Conservation (phyloP, 1,140 invertebrate genomes). For the Zaprionus nigranus region DNA sequence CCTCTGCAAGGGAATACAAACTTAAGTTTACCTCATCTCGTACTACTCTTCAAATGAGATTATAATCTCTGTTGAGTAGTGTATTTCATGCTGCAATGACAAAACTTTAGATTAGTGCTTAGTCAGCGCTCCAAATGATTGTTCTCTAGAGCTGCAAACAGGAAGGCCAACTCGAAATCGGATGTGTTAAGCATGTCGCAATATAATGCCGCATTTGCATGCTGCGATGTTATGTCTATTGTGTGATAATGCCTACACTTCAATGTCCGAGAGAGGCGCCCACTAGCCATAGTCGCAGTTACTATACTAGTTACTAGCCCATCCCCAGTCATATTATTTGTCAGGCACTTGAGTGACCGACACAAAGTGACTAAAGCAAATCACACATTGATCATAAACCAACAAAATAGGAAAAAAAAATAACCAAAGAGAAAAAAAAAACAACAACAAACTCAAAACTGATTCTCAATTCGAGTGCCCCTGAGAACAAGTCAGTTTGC, state of each 20-base stretch:
- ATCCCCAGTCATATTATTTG: slow-evolving; percentile 49
- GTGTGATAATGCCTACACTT: slow-evolving; percentile 7
- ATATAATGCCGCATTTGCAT: slow-evolving; percentile 41
- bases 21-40: not conserved
- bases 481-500: slow-evolving; percentile 9
- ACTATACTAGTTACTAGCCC: not conserved
- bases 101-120: slow-evolving; percentile 27
- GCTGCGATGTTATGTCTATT: slow-evolving; percentile 14
- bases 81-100: not conserved
- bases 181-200: slow-evolving; percentile 11
- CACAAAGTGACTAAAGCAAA: slow-evolving; percentile 43
- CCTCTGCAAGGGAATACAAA: too few species aligned
- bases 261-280: slow-evolving; percentile 7
- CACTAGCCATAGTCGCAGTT: too few species aligned
- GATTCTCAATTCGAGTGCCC: slow-evolving; percentile 33
- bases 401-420: slow-evolving; percentile 39
- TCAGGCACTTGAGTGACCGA: slow-evolving; percentile 45
- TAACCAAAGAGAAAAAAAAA: slow-evolving; percentile 6
- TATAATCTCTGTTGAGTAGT: not conserved
- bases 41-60: not conserved
- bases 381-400: slow-evolving; percentile 52
- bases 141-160: slow-evolving; percentile 29
- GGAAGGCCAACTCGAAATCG: slow-evolving; percentile 26
- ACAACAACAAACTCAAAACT: slow-evolving; percentile 14
- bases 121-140: slow-evolving; percentile 29